Percentiles rank a stretch among this genome's conserved stretches.
Conservation (phyloP, 2,888 invertebrate genomes). For the Caenorhabditis panamensis region DNA sequence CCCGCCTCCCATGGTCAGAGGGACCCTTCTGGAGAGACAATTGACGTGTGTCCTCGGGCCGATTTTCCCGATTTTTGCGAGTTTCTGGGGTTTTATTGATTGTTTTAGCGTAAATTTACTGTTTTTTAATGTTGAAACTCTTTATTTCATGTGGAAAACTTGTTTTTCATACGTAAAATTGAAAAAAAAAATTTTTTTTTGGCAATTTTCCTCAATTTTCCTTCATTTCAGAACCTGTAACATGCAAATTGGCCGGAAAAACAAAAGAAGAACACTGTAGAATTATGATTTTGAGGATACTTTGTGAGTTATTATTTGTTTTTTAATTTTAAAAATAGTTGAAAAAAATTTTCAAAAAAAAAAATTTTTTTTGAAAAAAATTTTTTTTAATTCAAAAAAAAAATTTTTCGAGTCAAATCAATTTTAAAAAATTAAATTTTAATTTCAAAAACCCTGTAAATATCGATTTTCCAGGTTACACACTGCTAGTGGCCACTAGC, state of each 20-base stretch:
- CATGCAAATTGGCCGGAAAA: constrained; percentile 30
- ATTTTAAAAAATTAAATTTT: background rate
- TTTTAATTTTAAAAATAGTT: background rate
- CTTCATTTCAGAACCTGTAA: constrained; percentile 10
- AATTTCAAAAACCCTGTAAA: background rate
- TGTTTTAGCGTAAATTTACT: no score
- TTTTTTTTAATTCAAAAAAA: background rate
- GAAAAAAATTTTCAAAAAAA: constrained; percentile 11
- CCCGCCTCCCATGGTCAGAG: constrained; percentile 25
- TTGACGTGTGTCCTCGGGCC: background rate
- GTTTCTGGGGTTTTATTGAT: background rate
- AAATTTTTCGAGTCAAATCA: background rate
- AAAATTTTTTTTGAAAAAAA: background rate
- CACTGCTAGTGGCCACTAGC: constrained; percentile 13
- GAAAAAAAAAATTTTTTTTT: no score
- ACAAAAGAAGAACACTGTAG: no score
- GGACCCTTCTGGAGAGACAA: constrained; percentile 47
- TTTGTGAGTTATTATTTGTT: constrained; percentile 30
- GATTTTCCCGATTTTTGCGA: constrained; percentile 1
- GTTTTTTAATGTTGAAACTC: no score
- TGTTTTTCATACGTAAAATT: background rate
- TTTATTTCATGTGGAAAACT: background rate
- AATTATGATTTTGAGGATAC: constrained; percentile 45
- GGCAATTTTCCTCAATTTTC: background rate
- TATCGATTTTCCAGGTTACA: constrained; percentile 19